Percentiles rank a stretch among this genome's conserved stretches.
Conservation (phyloP, 1,140 invertebrate genomes). For the Druon quercuslanigerum region DNA sequence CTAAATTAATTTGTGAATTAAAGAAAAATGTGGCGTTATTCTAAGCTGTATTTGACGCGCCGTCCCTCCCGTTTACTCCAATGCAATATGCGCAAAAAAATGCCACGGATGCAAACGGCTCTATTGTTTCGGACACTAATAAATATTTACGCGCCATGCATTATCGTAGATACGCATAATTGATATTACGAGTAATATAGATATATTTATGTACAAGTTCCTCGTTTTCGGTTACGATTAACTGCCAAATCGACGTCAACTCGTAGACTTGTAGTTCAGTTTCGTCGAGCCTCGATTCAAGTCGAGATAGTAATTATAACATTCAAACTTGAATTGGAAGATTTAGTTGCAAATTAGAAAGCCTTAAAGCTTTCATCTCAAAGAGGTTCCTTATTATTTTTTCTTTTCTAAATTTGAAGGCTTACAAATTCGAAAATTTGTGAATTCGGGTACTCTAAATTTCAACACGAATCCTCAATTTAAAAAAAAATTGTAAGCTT, state of each 20-base stretch:
- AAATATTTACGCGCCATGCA: conserved; percentile 56
- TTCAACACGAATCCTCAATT: too few species aligned
- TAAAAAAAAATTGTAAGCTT: too few species aligned
- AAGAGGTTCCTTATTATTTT: too few species aligned
- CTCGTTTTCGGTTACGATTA: conserved; percentile 66
- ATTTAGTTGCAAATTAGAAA: background rate
- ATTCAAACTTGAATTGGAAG: background rate
- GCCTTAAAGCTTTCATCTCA: too few species aligned
- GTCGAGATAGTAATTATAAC: background rate
- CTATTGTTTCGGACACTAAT: conserved; percentile 41
- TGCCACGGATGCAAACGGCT: conserved; percentile 39
- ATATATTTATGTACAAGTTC: conserved; percentile 75
- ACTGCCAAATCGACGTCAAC: conserved; percentile 54
- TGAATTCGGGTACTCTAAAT: too few species aligned
- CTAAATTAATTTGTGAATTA: background rate
- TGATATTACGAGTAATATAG: conserved; percentile 69
- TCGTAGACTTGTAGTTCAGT: conserved; percentile 62
- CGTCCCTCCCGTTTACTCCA: conserved; percentile 49
- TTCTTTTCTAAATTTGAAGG: too few species aligned
- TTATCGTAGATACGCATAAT: conserved; percentile 46
- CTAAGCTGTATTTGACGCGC: conserved; percentile 58
- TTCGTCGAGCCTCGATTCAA: conserved; percentile 48
- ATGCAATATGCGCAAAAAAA: conserved; percentile 40
- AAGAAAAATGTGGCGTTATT: conserved; percentile 38
- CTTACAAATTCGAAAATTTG: too few species aligned